Conservation (phyloP, 2,888 invertebrate genomes). For the Automeris io region DNA sequence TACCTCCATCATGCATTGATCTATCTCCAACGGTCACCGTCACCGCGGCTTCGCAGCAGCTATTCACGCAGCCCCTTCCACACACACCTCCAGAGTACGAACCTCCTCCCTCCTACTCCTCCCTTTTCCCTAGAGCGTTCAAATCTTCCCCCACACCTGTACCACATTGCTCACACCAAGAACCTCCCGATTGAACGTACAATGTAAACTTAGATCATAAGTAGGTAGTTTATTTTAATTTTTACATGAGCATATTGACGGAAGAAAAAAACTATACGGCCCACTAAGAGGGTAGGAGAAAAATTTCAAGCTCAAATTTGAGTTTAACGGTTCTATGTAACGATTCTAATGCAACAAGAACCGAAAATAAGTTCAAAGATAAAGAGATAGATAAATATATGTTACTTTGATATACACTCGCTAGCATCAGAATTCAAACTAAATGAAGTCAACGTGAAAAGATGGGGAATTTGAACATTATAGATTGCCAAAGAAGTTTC, state of each 20-base stretch:
- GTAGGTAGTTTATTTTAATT: conserved; percentile 2
- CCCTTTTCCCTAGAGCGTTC: conserved; percentile 78
- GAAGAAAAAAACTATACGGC: background rate
- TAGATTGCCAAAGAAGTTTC: no score
- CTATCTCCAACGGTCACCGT: conserved; percentile 63
- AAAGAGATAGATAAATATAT: no score
- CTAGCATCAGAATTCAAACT: no score
- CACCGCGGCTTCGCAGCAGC: conserved; percentile 54
- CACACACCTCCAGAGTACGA: conserved; percentile 80
- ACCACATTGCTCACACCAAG: conserved; percentile 66
- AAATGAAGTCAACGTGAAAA: no score
- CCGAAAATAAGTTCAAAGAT: no score
- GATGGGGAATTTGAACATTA: no score
- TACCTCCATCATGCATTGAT: conserved; percentile 68
- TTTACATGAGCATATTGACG: background rate
- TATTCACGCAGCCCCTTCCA: conserved; percentile 51
- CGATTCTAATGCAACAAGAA: no score
- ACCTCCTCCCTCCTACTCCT: conserved; percentile 80
- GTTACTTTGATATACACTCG: background rate
- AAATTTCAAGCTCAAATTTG: background rate
- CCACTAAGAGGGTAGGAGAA: background rate
- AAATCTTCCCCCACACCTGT: conserved; percentile 63
- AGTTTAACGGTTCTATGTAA: no score
- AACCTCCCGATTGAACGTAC: conserved; percentile 53
- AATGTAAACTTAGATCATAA: background rate